phyloP scores from a whole-genome alignment of 1,140 invertebrate genomes.

The Rhopalosiphum padi region DNA sequence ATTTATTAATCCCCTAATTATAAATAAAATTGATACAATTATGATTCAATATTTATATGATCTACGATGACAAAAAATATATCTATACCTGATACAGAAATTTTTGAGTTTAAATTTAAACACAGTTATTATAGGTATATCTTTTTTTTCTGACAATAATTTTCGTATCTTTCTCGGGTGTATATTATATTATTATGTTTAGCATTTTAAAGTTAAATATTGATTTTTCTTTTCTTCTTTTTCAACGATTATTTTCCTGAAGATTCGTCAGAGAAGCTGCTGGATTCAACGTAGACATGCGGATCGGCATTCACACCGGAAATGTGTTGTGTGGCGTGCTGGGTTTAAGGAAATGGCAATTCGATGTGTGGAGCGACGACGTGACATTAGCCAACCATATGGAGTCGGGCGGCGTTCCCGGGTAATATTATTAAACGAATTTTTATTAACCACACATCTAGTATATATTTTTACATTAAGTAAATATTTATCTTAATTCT shows the following conservation, averaged over 20 bases:
- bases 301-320: slow-evolving; percentile 93
- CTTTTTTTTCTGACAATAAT: too few species aligned
- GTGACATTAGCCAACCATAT: slow-evolving; percentile 96
- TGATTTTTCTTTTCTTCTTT: not conserved
- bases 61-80: not conserved
- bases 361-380: slow-evolving; percentile 98
- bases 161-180: not conserved
- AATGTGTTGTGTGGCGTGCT: slow-evolving; percentile 96
- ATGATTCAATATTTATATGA: not conserved
- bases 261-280: slow-evolving; percentile 88
- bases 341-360: slow-evolving; percentile 96
- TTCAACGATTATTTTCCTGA: slow-evolving; percentile 48
- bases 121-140: not conserved
- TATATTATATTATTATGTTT: not conserved
- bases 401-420: slow-evolving; percentile 94
- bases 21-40: not conserved
- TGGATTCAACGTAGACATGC: slow-evolving; percentile 91
- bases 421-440: slow-evolving; percentile 70
- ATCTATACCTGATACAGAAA: not conserved
- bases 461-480: not conserved
- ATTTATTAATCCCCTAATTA: not conserved
- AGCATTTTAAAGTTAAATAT: not conserved
- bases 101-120: not conserved
- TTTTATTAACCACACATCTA: not conserved
- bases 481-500: slow-evolving; percentile 1